A percentile compares a stretch with the other conserved stretches of the same genome.
Conservation (phyloP, 2,797 vertebrate genomes). For the Semotilus atromaculatus region DNA sequence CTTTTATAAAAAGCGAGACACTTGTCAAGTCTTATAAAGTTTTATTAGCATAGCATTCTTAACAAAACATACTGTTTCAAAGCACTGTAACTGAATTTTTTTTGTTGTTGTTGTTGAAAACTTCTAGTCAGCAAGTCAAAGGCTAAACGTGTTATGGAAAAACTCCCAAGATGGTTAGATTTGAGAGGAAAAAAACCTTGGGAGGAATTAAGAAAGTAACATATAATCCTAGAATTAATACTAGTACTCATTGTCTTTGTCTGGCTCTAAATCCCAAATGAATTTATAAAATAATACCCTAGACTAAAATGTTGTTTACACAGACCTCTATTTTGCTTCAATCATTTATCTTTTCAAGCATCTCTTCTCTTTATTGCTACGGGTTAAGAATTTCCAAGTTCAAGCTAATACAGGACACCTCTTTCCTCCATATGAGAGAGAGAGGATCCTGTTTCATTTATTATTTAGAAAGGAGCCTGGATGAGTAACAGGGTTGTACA, state of each 20-base stretch:
- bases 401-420: neutral
- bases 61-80: too few species aligned
- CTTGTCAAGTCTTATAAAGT: too few species aligned
- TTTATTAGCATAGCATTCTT: too few species aligned
- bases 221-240: neutral
- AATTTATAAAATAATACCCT: neutral
- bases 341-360: neutral
- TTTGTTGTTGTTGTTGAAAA: too few species aligned
- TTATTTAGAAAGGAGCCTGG: constrained; percentile 13
- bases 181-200: neutral
- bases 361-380: neutral
- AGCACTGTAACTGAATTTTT: too few species aligned
- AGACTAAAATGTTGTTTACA: neutral
- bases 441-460: neutral
- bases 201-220: neutral
- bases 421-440: neutral
- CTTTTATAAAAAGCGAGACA: too few species aligned
- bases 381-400: neutral
- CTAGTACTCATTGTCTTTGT: neutral
- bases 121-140: neutral
- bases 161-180: neutral
- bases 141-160: neutral
- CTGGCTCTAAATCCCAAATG: neutral
- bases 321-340: neutral
- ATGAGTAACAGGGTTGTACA: constrained; percentile 6